A percentile compares a stretch with the other conserved stretches of the same genome.
Evolutionary conservation across 2,888 invertebrate species (phyloP).

Genomic region (Bombylius discolor): DNA sequence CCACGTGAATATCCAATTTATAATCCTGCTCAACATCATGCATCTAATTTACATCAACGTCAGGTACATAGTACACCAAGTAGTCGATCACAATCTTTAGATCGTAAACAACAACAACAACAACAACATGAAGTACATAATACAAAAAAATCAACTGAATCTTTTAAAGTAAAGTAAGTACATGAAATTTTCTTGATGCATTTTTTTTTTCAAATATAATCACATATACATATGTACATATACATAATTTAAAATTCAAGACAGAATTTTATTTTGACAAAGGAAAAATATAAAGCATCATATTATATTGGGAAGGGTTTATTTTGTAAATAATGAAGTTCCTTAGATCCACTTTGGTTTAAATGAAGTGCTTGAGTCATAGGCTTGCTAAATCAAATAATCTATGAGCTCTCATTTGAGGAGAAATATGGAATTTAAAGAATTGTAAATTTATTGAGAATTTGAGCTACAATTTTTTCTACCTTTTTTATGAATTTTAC

Average conservation of each 20-base stretch:
- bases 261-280: too few relatives aligned
- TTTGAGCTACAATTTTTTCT: too few relatives aligned
- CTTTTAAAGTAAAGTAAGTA: conserved; percentile 26
- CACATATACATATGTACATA: too few relatives aligned
- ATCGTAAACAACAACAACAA: conserved; percentile 26
- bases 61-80: conserved; percentile 27
- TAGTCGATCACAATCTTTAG: conserved; percentile 30
- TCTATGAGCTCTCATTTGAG: too few relatives aligned
- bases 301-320: too few relatives aligned
- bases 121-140: conserved; percentile 17
- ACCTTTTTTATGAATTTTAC: too few relatives aligned
- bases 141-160: conserved; percentile 20
- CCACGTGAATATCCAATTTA: conserved; percentile 22
- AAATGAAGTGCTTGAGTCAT: conserved; percentile 38
- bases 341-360: conserved; percentile 38
- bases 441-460: too few relatives aligned
- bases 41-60: conserved; percentile 11
- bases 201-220: background rate
- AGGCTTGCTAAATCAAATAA: conserved; percentile 32
- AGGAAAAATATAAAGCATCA: too few relatives aligned
- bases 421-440: too few relatives aligned
- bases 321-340: conserved; percentile 22
- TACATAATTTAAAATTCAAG: too few relatives aligned
- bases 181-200: background rate
- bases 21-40: conserved; percentile 14